Evolutionary conservation across 2,888 invertebrate genomes (phyloP), one percentile per base, ranked within the genome.

Genomic region (Balanococcus diminutus): DNA sequence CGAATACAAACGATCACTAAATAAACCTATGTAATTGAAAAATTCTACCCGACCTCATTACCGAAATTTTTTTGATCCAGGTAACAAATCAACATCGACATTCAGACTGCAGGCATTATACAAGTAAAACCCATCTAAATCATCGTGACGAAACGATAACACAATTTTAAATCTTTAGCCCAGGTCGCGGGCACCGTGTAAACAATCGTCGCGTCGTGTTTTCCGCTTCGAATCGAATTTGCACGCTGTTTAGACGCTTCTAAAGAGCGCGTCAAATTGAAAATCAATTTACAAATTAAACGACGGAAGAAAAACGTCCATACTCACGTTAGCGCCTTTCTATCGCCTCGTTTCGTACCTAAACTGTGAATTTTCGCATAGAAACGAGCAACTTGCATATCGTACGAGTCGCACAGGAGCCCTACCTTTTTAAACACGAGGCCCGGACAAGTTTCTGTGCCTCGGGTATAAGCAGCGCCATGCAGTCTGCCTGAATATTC

Each of bases 401-500:
- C 32, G 75, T 75, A 75, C 75, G 75, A 75, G 75, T 75, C 36
- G 9, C 75, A 32, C 32, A 11, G 75, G 75, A 75, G 75, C 75
- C 75, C 75, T 75, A 75, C 75, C 75, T 75, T 32, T 75, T 32
- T 75, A 32, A 32, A 32, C 75, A 75, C 75, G 31, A 75, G 75
- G 75, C 75, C 75, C 31, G 51, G 82, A 82, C 82, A 51, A 82
- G 82, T 82, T 82, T 82, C 82, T 31, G 42, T 31, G 82, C 82
- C 51, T 82, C 51, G 82, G 51, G 82, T 51, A 51, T 51, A 19
- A 82, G 82, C 82, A 82, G 82, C 82, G 82, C 82, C 82, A 82
- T 46, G 82, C 82, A 82, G 82, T 82, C 82, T 82, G 82, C 82
- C 25, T 82, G 51, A 82, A 51, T 82, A 56, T 82, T 82, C 82